A percentile compares a stretch with the other conserved stretches of the same genome.
These are phyloP conservation scores for Heterotis niloticus DNA, from an alignment of 2,113 vertebrate species.

Conservation along the genomic window DNA sequence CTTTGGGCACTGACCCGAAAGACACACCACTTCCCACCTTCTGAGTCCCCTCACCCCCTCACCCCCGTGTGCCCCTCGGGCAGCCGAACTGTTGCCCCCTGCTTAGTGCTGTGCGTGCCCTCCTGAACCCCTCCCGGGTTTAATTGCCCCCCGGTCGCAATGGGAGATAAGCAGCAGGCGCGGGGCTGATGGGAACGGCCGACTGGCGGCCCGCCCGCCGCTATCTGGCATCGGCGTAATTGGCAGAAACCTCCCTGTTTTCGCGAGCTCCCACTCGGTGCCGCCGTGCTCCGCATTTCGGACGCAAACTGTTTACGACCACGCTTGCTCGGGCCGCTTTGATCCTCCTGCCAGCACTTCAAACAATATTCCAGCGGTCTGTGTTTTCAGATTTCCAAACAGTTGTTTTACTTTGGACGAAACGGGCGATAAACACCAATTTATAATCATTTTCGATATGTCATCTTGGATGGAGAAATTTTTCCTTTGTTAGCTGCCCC, in stretches of 20 bases:
- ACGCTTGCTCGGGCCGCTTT: conserved; percentile 60
- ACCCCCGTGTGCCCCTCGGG: conserved; percentile 53
- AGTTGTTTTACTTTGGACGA: conserved; percentile 42
- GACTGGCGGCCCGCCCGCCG: conserved; percentile 53
- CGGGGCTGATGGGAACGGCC: conserved; percentile 57
- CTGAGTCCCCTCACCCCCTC: conserved; percentile 23
- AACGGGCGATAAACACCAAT: conserved; percentile 13
- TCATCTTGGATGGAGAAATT: neutral
- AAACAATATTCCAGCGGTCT: conserved; percentile 46
- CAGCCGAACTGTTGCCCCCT: conserved; percentile 63
- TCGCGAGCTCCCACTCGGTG: conserved; percentile 35
- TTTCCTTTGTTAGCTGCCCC: neutral
- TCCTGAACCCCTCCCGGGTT: conserved; percentile 58
- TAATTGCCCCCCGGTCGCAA: conserved; percentile 62
- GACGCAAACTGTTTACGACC: conserved; percentile 57
- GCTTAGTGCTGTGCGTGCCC: conserved; percentile 64
- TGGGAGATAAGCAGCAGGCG: conserved; percentile 67
- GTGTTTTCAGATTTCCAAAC: conserved; percentile 56
- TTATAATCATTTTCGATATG: conserved; percentile 15
- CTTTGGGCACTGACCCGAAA: no score
- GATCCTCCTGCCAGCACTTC: conserved; percentile 58
- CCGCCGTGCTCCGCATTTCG: conserved; percentile 49
- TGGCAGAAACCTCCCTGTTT: conserved; percentile 64
- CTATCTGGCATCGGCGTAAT: conserved; percentile 76
- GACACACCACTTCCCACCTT: neutral